A percentile compares a stretch with the other conserved stretches of the same genome.
These are phyloP conservation scores for Oceanites oceanicus DNA, from an alignment of 2,113 vertebrate genomes.

Conservation along the genomic window DNA sequence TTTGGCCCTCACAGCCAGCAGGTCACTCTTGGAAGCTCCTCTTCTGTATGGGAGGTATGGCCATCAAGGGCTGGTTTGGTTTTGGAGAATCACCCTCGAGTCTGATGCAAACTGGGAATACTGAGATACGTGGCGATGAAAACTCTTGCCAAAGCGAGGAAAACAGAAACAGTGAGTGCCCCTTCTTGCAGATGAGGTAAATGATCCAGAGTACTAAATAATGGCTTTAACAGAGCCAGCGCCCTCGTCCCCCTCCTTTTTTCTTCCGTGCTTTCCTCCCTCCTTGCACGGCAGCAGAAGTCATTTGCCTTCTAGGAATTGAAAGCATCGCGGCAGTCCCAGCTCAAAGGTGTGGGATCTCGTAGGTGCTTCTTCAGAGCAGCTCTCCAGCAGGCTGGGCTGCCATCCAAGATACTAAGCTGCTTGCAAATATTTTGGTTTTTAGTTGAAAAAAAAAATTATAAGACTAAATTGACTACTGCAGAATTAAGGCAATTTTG, in stretches of 20 bases:
- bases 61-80: neutral
- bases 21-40: neutral
- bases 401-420: neutral
- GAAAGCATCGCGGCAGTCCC: neutral
- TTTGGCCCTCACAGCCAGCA: neutral
- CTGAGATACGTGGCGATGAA: accelerated
- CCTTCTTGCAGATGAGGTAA: neutral
- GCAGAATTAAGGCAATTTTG: neutral
- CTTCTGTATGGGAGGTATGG: neutral
- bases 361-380: constrained; percentile 21
- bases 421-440: neutral
- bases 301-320: constrained; percentile 65
- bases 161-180: neutral
- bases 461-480: neutral
- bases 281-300: neutral
- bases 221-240: neutral
- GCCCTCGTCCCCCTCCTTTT: neutral
- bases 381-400: constrained; percentile 8
- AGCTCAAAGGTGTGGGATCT: constrained; percentile 15
- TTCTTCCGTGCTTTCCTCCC: neutral
- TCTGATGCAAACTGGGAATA: neutral
- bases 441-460: neutral
- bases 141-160: neutral
- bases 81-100: neutral
- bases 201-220: neutral